These are phyloP conservation scores for Acinonyx jubatus DNA, from an alignment of 2,113 vertebrate species.

Conservation along the genomic window DNA sequence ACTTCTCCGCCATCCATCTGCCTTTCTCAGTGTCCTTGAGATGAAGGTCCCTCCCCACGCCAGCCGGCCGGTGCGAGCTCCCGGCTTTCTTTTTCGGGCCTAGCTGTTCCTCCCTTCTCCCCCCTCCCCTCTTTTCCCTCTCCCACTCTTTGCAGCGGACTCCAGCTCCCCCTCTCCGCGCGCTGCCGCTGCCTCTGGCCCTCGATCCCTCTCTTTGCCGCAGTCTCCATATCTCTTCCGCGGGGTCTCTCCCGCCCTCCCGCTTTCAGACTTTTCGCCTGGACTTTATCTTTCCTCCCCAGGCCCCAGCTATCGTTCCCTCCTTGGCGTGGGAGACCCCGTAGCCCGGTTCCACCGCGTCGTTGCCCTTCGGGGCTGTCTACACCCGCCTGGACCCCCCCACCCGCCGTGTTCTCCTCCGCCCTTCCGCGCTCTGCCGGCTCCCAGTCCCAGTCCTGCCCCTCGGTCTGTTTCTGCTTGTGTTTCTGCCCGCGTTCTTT, in stretches of 20 bases:
- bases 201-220: neutral
- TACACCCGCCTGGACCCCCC: neutral
- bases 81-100: slow-evolving; percentile 4
- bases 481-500: neutral
- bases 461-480: neutral
- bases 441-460: fast-evolving
- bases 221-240: neutral
- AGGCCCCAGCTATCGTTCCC: neutral
- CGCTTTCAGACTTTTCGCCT: neutral
- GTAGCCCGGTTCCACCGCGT: neutral
- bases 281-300: neutral
- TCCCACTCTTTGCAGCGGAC: neutral
- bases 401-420: too few species aligned
- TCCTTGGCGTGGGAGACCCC: neutral
- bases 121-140: neutral
- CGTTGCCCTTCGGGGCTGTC: neutral
- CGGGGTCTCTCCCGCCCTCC: neutral
- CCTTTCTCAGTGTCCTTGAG: slow-evolving; percentile 66
- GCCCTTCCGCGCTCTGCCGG: fast-evolving
- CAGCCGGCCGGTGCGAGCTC: neutral
- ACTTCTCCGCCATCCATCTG: neutral
- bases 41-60: slow-evolving; percentile 53
- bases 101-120: neutral
- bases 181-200: neutral
- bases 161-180: neutral